Conservation (phyloP, 1,140 invertebrate species). For the Limonius californicus region DNA sequence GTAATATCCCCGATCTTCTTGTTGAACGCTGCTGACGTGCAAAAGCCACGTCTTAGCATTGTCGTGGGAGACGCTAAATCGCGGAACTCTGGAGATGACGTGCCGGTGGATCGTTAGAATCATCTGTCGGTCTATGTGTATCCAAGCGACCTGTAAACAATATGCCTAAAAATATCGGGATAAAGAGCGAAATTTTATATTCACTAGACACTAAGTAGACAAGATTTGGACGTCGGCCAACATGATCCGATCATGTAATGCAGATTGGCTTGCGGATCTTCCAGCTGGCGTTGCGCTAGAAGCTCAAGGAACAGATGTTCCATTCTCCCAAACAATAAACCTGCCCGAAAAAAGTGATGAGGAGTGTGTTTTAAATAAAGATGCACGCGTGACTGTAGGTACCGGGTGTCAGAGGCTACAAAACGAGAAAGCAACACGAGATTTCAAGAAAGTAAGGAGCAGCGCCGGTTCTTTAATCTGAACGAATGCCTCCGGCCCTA, state of each 20-base stretch:
- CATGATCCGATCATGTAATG: conserved; percentile 27
- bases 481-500: background rate
- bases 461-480: background rate
- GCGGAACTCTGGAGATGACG: conserved; percentile 80
- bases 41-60: conserved; percentile 89
- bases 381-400: background rate
- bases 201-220: conserved; percentile 22
- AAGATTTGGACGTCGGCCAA: conserved; percentile 24
- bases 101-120: conserved; percentile 87
- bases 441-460: background rate
- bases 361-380: conserved; percentile 26
- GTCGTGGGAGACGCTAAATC: conserved; percentile 85
- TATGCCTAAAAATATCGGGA: conserved; percentile 20
- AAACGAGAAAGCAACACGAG: background rate
- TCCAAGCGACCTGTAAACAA: conserved; percentile 80
- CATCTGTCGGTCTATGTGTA: conserved; percentile 92
- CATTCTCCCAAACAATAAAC: conserved; percentile 27
- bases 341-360: conserved; percentile 23
- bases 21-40: conserved; percentile 81
- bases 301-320: conserved; percentile 27
- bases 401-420: background rate
- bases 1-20: conserved; percentile 85
- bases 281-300: conserved; percentile 25
- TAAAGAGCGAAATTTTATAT: conserved; percentile 22
- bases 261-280: conserved; percentile 28